Conservation (phyloP, 2,113 vertebrate genomes). For the Ptyas mucosa region DNA sequence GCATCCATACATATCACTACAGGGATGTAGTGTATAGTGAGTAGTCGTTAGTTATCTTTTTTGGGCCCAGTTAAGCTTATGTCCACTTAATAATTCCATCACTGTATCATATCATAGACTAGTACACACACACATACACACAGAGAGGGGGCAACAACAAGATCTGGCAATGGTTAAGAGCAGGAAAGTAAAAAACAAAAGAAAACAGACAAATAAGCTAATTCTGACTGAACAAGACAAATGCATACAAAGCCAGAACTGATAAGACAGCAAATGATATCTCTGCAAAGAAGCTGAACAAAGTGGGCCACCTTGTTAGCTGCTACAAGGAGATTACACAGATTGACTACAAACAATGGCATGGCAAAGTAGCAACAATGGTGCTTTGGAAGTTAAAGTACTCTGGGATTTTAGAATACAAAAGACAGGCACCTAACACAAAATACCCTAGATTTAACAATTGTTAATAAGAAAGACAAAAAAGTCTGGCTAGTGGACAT, state of each 20-base stretch:
- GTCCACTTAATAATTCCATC: background rate
- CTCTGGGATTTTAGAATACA: background rate
- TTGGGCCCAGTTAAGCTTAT: background rate
- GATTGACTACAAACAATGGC: background rate
- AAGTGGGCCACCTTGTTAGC: background rate
- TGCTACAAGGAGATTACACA: background rate
- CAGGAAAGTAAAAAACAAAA: background rate
- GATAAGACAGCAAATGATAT: background rate
- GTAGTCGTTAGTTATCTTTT: background rate
- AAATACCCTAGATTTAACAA: background rate
- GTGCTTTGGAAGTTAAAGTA: background rate
- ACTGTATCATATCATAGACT: background rate
- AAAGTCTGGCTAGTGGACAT: background rate
- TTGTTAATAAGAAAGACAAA: background rate
- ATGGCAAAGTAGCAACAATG: background rate
- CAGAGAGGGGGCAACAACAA: background rate
- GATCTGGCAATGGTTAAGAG: background rate
- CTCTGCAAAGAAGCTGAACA: background rate
- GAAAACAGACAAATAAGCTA: background rate
- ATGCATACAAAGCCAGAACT: background rate
- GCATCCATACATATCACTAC: background rate
- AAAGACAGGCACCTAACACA: background rate
- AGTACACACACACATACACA: background rate
- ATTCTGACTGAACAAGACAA: background rate
- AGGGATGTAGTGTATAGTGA: background rate